phyloP scores from a whole-genome alignment of 2,888 invertebrate genomes.

The Pharmacophagus antenor region DNA sequence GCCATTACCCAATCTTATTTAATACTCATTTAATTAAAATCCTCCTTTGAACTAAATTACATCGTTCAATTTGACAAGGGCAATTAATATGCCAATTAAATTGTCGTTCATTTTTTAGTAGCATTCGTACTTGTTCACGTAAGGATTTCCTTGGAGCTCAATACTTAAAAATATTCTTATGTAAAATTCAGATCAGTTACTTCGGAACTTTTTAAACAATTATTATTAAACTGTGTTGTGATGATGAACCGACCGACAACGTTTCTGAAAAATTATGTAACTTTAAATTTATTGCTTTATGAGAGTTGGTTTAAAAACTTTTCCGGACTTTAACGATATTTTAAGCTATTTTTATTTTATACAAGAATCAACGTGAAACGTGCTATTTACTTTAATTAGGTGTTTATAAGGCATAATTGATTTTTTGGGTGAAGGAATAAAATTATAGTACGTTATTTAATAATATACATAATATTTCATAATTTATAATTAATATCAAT shows the following conservation, averaged over 20 bases:
- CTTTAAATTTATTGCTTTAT: not conserved
- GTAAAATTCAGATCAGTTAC: not conserved
- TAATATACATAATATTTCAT: no score
- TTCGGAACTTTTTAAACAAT: not conserved
- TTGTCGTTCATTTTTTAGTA: not conserved
- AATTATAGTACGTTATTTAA: no score
- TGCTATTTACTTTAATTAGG: no score
- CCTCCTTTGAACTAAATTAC: not conserved
- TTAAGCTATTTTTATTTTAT: no score
- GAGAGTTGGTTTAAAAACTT: not conserved
- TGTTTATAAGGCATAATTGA: no score
- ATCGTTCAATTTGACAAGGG: not conserved
- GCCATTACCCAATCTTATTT: not conserved
- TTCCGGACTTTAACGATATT: not conserved
- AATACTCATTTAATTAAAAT: not conserved
- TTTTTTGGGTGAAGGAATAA: no score
- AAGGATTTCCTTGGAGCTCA: not conserved
- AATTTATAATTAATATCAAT: no score
- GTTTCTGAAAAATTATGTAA: not conserved
- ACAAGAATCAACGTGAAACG: no score
- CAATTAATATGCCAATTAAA: constrained; percentile 1
- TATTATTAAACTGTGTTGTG: not conserved
- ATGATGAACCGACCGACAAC: not conserved
- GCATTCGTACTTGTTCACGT: not conserved
- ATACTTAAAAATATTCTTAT: not conserved